Evolutionary conservation across 2,113 vertebrate genomes (phyloP).

Genomic region (Eudorcas thomsonii): DNA sequence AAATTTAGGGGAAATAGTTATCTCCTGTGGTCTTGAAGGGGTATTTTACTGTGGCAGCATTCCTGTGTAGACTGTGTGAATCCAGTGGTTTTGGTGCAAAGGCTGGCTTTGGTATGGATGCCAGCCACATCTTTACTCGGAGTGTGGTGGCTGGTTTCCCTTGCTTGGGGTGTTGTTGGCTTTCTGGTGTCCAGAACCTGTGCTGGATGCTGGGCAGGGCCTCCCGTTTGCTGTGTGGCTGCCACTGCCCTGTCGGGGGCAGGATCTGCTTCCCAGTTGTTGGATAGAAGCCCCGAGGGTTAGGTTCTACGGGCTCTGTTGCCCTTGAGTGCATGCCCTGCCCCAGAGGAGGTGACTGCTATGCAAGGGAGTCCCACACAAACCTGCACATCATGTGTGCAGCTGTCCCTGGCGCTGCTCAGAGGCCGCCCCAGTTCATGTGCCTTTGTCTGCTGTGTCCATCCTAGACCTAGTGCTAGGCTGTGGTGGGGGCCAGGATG

Average conservation of each 20-base stretch:
- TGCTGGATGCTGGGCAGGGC: neutral
- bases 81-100: too few relatives aligned
- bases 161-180: neutral
- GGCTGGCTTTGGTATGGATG: neutral
- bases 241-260: neutral
- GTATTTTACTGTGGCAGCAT: neutral
- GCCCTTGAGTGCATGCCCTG: neutral
- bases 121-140: neutral
- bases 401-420: neutral
- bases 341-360: neutral
- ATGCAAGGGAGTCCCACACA: fast-evolving
- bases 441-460: too few relatives aligned
- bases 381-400: neutral
- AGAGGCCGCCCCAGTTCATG: neutral
- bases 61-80: neutral
- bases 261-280: neutral
- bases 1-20: neutral
- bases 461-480: neutral
- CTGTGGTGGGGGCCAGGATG: neutral
- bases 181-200: neutral
- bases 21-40: neutral
- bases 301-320: neutral
- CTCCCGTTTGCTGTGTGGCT: neutral
- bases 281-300: neutral
- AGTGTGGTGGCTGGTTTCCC: neutral